Percentiles rank a stretch among this genome's conserved stretches.
phyloP scores from a whole-genome alignment of 2,888 invertebrate genomes.

The Drosophila mercatorum region DNA sequence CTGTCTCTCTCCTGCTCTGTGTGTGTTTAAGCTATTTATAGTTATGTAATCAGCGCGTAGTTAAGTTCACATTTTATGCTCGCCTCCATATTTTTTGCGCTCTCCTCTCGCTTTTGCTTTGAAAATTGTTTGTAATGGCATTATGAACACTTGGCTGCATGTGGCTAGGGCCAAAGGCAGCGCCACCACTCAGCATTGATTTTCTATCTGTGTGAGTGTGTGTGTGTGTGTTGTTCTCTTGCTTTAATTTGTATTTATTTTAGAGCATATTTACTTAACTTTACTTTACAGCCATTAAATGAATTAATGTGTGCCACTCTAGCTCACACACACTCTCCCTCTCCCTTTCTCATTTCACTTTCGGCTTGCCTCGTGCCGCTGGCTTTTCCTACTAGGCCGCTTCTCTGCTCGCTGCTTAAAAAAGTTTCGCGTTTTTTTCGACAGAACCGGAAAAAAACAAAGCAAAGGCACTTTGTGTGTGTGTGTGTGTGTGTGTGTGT shows the following conservation, averaged over 20 bases:
- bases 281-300: slow-evolving; percentile 64
- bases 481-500: slow-evolving; percentile 24
- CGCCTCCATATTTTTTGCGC: not conserved
- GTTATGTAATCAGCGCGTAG: slow-evolving; percentile 57
- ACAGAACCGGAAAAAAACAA: slow-evolving; percentile 48
- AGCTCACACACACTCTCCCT: not conserved
- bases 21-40: slow-evolving; percentile 58
- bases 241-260: slow-evolving; percentile 61
- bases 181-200: slow-evolving; percentile 42
- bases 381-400: slow-evolving; percentile 19
- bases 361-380: not conserved
- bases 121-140: slow-evolving; percentile 67
- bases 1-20: not conserved
- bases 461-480: slow-evolving; percentile 15
- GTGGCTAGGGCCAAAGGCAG: slow-evolving; percentile 28
- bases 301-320: slow-evolving; percentile 62
- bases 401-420: slow-evolving; percentile 32
- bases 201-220: slow-evolving; percentile 40
- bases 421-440: slow-evolving; percentile 37
- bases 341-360: not conserved
- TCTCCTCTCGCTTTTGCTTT: slow-evolving; percentile 47
- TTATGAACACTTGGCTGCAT: slow-evolving; percentile 70
- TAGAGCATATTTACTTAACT: slow-evolving; percentile 45
- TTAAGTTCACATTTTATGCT: slow-evolving; percentile 45
- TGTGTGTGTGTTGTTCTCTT: slow-evolving; percentile 13